Percentiles rank a stretch among this genome's conserved stretches.
These are phyloP conservation scores for Drosophila pseudoobscura DNA, from an alignment of 1,140 invertebrate species.

Conservation along the genomic window DNA sequence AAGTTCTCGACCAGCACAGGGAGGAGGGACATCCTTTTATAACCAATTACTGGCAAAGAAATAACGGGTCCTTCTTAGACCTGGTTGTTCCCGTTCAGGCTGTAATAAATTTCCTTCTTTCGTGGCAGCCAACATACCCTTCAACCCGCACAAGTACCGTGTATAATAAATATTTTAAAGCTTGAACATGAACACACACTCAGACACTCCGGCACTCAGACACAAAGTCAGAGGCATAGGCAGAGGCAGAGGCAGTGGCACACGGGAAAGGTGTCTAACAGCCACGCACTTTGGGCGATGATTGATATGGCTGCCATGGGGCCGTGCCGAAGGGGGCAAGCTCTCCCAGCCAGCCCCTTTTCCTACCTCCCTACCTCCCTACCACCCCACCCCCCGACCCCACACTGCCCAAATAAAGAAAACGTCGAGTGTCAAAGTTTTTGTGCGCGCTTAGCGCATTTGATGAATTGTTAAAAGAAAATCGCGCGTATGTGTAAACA, in stretches of 20 bases:
- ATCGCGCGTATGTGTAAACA: slow-evolving; percentile 81
- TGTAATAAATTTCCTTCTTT: no score
- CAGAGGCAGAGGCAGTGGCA: not conserved
- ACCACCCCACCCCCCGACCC: not conserved
- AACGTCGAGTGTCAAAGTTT: slow-evolving; percentile 78
- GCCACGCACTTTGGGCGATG: slow-evolving; percentile 70
- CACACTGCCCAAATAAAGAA: slow-evolving; percentile 32
- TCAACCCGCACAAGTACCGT: no score
- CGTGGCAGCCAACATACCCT: no score
- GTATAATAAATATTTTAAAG: slow-evolving; percentile 74
- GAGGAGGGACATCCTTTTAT: no score
- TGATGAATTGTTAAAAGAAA: slow-evolving; percentile 81
- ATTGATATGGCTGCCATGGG: slow-evolving; percentile 67
- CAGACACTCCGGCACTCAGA: slow-evolving; percentile 3
- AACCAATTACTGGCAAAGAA: no score
- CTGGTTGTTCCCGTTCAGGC: no score
- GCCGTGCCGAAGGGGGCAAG: not conserved
- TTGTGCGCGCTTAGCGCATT: slow-evolving; percentile 75
- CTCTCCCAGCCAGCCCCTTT: slow-evolving; percentile 11
- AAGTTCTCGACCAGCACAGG: no score
- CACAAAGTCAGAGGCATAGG: not conserved
- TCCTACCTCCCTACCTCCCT: slow-evolving; percentile 2
- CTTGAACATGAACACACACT: slow-evolving; percentile 31
- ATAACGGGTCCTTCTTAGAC: no score
- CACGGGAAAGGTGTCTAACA: slow-evolving; percentile 45